Conservation (phyloP, 2,888 invertebrate genomes). For the Desoria tigrina region DNA sequence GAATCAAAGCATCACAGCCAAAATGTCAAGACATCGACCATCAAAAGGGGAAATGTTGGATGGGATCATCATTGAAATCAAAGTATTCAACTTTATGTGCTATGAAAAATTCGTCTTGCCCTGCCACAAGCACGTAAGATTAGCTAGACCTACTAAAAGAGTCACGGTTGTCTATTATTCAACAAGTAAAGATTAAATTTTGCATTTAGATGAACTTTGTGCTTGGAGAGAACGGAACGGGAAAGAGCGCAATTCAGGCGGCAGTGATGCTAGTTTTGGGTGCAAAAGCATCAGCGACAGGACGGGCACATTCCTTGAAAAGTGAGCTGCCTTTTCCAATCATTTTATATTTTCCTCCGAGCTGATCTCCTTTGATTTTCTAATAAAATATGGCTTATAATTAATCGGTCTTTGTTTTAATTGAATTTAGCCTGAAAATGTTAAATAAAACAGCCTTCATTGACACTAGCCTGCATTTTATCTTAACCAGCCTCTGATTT, state of each 20-base stretch:
- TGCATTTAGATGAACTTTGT: slow-evolving; percentile 11
- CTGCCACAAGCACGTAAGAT: slow-evolving; percentile 6
- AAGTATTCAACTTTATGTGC: slow-evolving; percentile 9
- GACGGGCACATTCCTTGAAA: slow-evolving; percentile 4
- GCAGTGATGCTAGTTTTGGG: slow-evolving; percentile 12
- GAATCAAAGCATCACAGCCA: too few species aligned
- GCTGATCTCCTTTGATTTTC: too few species aligned
- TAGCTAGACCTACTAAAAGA: not conserved
- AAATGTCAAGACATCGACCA: too few species aligned
- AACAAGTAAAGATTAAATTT: too few species aligned
- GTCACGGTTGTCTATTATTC: slow-evolving; percentile 7
- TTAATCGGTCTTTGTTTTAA: too few species aligned
- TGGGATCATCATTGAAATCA: slow-evolving; percentile 4
- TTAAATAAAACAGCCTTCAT: too few species aligned
- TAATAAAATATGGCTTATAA: too few species aligned
- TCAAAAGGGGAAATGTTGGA: slow-evolving; percentile 4
- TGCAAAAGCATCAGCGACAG: slow-evolving; percentile 8
- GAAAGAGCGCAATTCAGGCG: slow-evolving; percentile 10
- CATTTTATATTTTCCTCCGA: too few species aligned
- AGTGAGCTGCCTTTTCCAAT: not conserved
- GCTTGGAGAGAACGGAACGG: slow-evolving; percentile 14
- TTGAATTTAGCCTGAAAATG: too few species aligned
- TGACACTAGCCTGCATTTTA: too few species aligned
- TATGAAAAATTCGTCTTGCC: not conserved
- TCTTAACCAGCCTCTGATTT: too few species aligned